A percentile compares a stretch with the other conserved stretches of the same genome.
Evolutionary conservation across 2,888 invertebrate species (phyloP).

Genomic region (Hirudinaria manillensis): DNA sequence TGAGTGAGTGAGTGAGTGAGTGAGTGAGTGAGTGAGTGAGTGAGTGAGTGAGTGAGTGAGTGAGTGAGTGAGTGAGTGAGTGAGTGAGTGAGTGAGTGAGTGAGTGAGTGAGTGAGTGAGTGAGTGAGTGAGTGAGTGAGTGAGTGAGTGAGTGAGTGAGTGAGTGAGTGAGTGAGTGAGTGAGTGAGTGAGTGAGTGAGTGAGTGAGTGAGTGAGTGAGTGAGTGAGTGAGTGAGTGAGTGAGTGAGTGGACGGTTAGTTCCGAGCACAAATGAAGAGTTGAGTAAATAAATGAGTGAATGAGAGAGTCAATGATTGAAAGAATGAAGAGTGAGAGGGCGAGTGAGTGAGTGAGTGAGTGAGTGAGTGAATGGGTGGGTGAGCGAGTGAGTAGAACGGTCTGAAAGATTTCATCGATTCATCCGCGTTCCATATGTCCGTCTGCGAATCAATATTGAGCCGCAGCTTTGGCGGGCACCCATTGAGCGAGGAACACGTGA

Average conservation of each 20-base stretch:
- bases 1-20: constrained; percentile 10
- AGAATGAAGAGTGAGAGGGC: too few relatives aligned
- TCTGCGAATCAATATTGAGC: too few relatives aligned
- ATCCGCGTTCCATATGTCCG: too few relatives aligned
- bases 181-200: neutral
- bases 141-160: too few relatives aligned
- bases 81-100: constrained; percentile 6
- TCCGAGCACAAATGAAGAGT: too few relatives aligned
- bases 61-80: neutral
- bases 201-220: constrained; percentile 1
- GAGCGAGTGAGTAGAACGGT: neutral
- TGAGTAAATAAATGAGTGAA: too few relatives aligned
- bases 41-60: constrained; percentile 15
- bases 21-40: constrained; percentile 14
- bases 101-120: constrained; percentile 12
- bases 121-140: constrained; percentile 19
- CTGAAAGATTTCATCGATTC: neutral
- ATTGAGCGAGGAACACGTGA: too few relatives aligned
- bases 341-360: too few relatives aligned
- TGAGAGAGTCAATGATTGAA: too few relatives aligned
- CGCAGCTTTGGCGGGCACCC: too few relatives aligned
- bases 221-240: constrained; percentile 16
- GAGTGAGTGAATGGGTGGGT: too few relatives aligned
- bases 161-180: neutral
- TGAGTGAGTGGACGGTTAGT: too few relatives aligned